These are phyloP conservation scores for Polyergus mexicanus DNA, from an alignment of 1,140 invertebrate genomes.

Conservation along the genomic window DNA sequence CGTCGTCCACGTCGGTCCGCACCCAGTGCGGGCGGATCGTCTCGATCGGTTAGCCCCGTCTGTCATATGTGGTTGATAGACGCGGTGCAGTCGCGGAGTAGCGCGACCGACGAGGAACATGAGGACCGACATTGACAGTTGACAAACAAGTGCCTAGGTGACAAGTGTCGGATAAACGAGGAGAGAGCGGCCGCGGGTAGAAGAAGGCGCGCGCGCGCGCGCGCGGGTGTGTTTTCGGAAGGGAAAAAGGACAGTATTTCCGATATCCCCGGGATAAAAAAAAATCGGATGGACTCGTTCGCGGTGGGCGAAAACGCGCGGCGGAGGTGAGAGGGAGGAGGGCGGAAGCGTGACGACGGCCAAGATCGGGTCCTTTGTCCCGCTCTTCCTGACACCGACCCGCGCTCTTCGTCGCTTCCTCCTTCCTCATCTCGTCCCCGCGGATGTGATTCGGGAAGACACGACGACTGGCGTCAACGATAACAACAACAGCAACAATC, in stretches of 20 bases:
- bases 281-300: slow-evolving; percentile 67
- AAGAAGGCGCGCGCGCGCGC: neutral
- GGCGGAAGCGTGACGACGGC: slow-evolving; percentile 70
- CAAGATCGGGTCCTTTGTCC: slow-evolving; percentile 49
- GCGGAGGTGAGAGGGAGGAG: slow-evolving; percentile 72
- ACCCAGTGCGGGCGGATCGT: slow-evolving; percentile 38
- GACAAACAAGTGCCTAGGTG: slow-evolving; percentile 71
- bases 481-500: neutral
- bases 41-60: neutral
- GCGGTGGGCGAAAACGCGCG: slow-evolving; percentile 37
- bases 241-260: slow-evolving; percentile 15
- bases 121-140: slow-evolving; percentile 73
- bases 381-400: slow-evolving; percentile 33
- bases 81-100: slow-evolving; percentile 17
- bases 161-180: slow-evolving; percentile 43
- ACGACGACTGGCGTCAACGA: slow-evolving; percentile 7
- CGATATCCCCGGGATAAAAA: slow-evolving; percentile 23
- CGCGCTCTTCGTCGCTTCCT: slow-evolving; percentile 68
- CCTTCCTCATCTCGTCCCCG: slow-evolving; percentile 64
- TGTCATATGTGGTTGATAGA: slow-evolving; percentile 39
- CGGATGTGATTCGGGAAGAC: slow-evolving; percentile 21
- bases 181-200: slow-evolving; percentile 5
- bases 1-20: slow-evolving; percentile 17
- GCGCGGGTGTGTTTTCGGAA: neutral
- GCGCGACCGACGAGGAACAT: slow-evolving; percentile 63